Conservation (phyloP, 2,113 vertebrate genomes). For the Corvus hawaiiensis region DNA sequence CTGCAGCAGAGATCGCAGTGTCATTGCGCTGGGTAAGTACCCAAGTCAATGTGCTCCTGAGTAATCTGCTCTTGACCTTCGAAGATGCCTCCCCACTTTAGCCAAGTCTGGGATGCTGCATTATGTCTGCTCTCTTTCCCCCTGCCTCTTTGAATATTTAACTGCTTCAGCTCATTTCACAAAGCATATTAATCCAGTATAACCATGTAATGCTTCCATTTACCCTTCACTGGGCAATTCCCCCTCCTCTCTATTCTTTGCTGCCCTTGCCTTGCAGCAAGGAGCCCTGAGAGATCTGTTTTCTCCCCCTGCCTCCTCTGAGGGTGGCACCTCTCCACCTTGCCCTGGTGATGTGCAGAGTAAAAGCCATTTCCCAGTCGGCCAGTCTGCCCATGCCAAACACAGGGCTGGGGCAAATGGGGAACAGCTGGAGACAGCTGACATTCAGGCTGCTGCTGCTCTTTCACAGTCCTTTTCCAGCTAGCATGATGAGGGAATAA, state of each 20-base stretch:
- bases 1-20: not conserved
- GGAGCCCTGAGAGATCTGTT: not conserved
- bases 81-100: not conserved
- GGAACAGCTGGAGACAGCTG: fast-evolving
- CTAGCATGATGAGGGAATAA: not conserved
- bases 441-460: not conserved
- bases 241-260: not conserved
- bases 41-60: not conserved
- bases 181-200: not conserved
- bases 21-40: not conserved
- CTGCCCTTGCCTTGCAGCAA: not conserved
- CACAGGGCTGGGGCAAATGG: fast-evolving
- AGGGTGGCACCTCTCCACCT: not conserved
- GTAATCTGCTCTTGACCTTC: not conserved
- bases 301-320: not conserved
- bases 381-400: not conserved
- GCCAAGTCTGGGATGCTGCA: not conserved
- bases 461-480: not conserved
- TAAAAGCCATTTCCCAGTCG: not conserved
- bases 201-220: not conserved
- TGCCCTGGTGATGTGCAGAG: fast-evolving
- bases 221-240: not conserved
- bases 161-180: not conserved
- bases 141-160: not conserved
- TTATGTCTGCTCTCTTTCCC: not conserved